Conservation (phyloP, 2,888 invertebrate species). For the Brachypterus glaber region DNA sequence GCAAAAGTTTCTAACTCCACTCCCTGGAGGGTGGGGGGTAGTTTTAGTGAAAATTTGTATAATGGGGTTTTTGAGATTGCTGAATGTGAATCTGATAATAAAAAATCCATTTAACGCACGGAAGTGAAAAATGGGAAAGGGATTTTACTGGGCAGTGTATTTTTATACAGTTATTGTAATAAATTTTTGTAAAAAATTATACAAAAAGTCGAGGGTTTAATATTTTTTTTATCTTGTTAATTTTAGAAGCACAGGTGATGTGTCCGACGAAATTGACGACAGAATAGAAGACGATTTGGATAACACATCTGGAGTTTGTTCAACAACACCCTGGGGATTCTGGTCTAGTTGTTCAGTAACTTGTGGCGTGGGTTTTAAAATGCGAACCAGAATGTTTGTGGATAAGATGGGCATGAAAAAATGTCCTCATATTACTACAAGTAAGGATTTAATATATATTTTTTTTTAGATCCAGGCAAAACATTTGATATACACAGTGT, state of each 20-base stretch:
- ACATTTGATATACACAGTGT: too few species aligned
- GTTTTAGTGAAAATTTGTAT: too few species aligned
- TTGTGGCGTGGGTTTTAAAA: conserved; percentile 71
- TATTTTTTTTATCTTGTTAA: not conserved
- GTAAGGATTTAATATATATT: conserved; percentile 31
- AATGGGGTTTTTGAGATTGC: too few species aligned
- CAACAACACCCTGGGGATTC: conserved; percentile 60
- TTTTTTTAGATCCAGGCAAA: too few species aligned
- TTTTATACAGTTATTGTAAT: too few species aligned
- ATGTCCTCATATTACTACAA: conserved; percentile 63
- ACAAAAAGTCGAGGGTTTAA: not conserved
- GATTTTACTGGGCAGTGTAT: too few species aligned
- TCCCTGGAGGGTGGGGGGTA: too few species aligned
- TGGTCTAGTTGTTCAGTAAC: conserved; percentile 84
- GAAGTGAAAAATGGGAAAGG: too few species aligned
- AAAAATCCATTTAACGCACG: too few species aligned
- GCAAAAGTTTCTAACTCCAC: too few species aligned
- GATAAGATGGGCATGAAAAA: conserved; percentile 70
- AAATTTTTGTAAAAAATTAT: not conserved
- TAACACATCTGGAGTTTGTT: conserved; percentile 49
- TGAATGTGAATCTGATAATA: too few species aligned
- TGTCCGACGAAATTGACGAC: conserved; percentile 29
- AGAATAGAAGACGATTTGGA: conserved; percentile 24
- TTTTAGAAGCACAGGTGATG: conserved; percentile 19
- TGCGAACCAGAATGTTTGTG: conserved; percentile 63